Evolutionary conservation across 2,113 vertebrate species (phyloP).

Genomic region (Coregonus clupeaformis): DNA sequence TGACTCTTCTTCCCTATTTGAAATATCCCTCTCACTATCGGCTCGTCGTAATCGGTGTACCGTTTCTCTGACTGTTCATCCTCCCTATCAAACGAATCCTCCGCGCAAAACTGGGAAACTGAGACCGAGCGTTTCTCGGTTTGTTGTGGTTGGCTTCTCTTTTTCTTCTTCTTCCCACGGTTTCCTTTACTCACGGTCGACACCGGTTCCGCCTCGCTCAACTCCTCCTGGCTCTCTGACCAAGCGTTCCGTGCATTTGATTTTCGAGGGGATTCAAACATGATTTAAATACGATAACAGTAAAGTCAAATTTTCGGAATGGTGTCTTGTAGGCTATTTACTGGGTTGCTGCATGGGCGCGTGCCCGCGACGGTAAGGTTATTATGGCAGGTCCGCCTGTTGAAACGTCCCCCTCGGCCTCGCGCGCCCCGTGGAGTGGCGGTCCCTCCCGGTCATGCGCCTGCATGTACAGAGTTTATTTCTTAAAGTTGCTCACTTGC

Average conservation of each 20-base stretch:
- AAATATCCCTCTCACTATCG: slow-evolving; percentile 81
- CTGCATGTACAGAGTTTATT: background rate
- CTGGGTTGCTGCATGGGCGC: slow-evolving; percentile 14
- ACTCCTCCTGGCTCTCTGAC: slow-evolving; percentile 47
- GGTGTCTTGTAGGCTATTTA: slow-evolving; percentile 19
- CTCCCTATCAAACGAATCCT: background rate
- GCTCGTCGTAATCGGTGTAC: slow-evolving; percentile 14
- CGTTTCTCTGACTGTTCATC: background rate
- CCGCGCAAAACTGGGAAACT: slow-evolving; percentile 15
- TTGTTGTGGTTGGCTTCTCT: slow-evolving; percentile 24
- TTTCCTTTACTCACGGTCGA: slow-evolving; percentile 20
- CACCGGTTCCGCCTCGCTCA: slow-evolving; percentile 45
- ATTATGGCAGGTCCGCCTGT: slow-evolving; percentile 15
- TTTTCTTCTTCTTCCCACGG: slow-evolving; percentile 38
- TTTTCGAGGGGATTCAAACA: slow-evolving; percentile 42
- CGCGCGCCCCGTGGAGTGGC: slow-evolving; percentile 25
- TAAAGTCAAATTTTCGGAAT: slow-evolving; percentile 11
- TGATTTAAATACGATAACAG: slow-evolving; percentile 8
- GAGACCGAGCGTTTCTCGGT: slow-evolving; percentile 23
- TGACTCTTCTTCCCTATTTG: slow-evolving; percentile 85
- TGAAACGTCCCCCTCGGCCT: slow-evolving; percentile 41
- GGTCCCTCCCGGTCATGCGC: slow-evolving; percentile 24
- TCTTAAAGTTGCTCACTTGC: background rate
- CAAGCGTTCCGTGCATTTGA: slow-evolving; percentile 41
- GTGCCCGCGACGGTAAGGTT: slow-evolving; percentile 32